These are phyloP conservation scores for Lycodopsis pacificus DNA, from an alignment of 2,797 vertebrate species.

Conservation along the genomic window DNA sequence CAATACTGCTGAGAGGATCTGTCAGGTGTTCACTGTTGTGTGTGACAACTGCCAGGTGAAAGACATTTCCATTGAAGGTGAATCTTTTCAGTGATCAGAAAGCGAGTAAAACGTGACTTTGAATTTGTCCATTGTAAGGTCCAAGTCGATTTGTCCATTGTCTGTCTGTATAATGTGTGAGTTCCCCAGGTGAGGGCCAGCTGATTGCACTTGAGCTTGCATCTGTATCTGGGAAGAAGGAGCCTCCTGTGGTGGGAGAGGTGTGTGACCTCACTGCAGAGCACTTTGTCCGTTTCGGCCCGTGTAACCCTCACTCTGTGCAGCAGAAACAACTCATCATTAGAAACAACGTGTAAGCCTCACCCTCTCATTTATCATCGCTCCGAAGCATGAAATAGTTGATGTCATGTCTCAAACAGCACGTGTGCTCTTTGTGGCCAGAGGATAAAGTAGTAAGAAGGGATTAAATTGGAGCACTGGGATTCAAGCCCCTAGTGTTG, in stretches of 20 bases:
- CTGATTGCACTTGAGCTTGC: constrained; percentile 87
- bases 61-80: constrained; percentile 90
- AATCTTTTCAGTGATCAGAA: constrained; percentile 9
- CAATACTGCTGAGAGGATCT: constrained; percentile 71
- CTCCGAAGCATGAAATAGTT: not conserved
- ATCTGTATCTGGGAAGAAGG: constrained; percentile 83
- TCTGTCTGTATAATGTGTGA: constrained; percentile 1
- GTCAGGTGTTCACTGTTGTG: constrained; percentile 85
- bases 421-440: not conserved
- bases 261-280: constrained; percentile 84
- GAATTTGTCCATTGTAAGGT: not conserved
- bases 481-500: not conserved
- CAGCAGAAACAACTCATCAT: constrained; percentile 85
- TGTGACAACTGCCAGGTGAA: constrained; percentile 93
- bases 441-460: not conserved
- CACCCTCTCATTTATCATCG: not conserved
- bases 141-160: not conserved
- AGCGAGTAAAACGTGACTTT: not conserved
- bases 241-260: constrained; percentile 79
- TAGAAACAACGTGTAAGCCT: constrained; percentile 89
- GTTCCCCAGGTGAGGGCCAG: constrained; percentile 87
- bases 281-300: constrained; percentile 86
- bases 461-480: not conserved
- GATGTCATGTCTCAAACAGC: not conserved
- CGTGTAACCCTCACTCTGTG: constrained; percentile 83